A percentile compares a stretch with the other conserved stretches of the same genome.
Evolutionary conservation across 2,113 vertebrate species (phyloP).

Genomic region (Ranitomeya imitator): DNA sequence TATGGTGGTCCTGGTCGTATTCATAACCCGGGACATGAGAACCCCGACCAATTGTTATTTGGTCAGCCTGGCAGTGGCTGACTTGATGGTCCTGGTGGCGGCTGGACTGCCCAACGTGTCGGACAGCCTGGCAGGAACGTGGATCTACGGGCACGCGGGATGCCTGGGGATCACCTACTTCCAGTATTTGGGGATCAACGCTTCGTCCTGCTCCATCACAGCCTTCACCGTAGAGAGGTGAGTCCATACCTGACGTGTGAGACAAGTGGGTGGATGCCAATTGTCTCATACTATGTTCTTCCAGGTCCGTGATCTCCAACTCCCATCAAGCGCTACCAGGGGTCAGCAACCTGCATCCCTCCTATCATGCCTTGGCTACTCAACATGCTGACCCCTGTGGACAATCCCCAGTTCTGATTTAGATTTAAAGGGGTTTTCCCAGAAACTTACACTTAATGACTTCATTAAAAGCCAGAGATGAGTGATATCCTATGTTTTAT

Average conservation of each 20-base stretch:
- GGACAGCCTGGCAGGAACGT: conserved; percentile 74
- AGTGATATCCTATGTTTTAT: neutral
- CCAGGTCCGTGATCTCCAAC: too few relatives aligned
- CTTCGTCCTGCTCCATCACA: conserved; percentile 81
- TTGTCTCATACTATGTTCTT: too few relatives aligned
- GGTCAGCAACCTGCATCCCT: too few relatives aligned
- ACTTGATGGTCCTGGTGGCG: conserved; percentile 77
- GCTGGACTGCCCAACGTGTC: conserved; percentile 78
- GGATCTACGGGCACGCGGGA: conserved; percentile 75
- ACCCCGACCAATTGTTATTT: conserved; percentile 82
- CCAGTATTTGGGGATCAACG: conserved; percentile 81
- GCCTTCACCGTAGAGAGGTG: conserved; percentile 81
- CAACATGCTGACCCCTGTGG: too few relatives aligned
- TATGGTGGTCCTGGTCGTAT: conserved; percentile 81
- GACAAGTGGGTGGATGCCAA: too few relatives aligned
- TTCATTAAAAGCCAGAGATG: neutral
- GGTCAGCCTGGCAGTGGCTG: conserved; percentile 78
- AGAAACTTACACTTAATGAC: neutral
- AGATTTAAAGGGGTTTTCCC: too few relatives aligned
- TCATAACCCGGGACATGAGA: conserved; percentile 77
- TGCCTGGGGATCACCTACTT: conserved; percentile 81
- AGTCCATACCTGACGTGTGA: conserved; percentile 35
- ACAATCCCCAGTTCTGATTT: too few relatives aligned
- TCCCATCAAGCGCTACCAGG: too few relatives aligned
- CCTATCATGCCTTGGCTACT: too few relatives aligned